Evolutionary conservation across 1,140 invertebrate species (phyloP), one percentile per base, ranked within the genome.

Genomic region (Zaprionus nigranus): DNA sequence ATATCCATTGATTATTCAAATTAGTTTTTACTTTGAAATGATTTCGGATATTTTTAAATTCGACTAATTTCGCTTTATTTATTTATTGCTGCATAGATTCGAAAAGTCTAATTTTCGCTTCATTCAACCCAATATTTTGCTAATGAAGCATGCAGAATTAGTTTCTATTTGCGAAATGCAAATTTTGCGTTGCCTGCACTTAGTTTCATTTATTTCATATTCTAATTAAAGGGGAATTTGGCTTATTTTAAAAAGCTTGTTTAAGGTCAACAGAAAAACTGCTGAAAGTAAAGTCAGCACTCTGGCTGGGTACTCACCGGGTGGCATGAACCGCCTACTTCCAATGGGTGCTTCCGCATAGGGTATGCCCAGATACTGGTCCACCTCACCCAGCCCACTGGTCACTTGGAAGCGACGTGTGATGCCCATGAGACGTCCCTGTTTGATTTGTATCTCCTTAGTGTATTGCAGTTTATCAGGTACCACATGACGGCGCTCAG

Each of bases 331-430:
- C 24, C 98, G 93, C 57, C 97, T 93, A 85, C 93, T 94, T 2
- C 96, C 97, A 0, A 96, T 94, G 1, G 97, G 98, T n/a, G 98
- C 96, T 15, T 97, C 96, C 1, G 98, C 98, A 93, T 99, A 99
- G 3, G 97, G 98, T 75, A 99, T 94, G 1, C 98, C 98, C 54
- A 95, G 81, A 82, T 94, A 95, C 82, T 95, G 95, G 83, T 95
- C 95, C 58, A 95, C 94, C 24, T 91, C 91, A 46, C 93, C 93
- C 65, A 95, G 81, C 13, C 94, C 93, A 74, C 93, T 93, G 78
- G 94, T 91, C 49, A 92, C 78, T 67, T 94, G 93, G 6, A 95
- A 94, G 76, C 94, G 94, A 26, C 95, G 94, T 15, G 95, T 94
- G 54, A 95, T 85, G 22, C 95, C 95, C 78, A 94, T 93, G 26